A percentile compares a stretch with the other conserved stretches of the same genome.
Evolutionary conservation across 2,113 vertebrate genomes (phyloP).

Genomic region (Ctenomys sociabilis): DNA sequence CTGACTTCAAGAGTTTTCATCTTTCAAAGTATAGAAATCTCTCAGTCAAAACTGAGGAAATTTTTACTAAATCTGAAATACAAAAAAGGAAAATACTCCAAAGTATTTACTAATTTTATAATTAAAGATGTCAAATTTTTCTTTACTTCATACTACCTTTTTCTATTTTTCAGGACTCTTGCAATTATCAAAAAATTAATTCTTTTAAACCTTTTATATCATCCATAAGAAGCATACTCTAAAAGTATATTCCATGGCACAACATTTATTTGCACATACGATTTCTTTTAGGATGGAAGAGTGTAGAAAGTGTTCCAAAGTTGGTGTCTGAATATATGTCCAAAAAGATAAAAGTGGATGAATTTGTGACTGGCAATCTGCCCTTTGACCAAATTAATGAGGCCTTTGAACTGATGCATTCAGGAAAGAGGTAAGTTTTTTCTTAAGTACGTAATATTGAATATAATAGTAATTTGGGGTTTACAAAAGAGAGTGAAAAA

Average conservation of each 20-base stretch:
- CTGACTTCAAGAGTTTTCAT: conserved; percentile 6
- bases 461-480: not conserved
- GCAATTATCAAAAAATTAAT: conserved; percentile 9
- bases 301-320: conserved; percentile 87
- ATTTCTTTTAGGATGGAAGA: conserved; percentile 88
- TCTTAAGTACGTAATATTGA: not conserved
- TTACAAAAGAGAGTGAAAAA: not conserved
- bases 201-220: conserved; percentile 7
- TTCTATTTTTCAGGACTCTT: not conserved
- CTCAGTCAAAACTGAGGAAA: not conserved
- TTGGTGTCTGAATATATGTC: conserved; percentile 89
- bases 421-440: conserved; percentile 86
- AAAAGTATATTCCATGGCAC: not conserved
- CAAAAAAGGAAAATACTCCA: not conserved
- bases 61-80: conserved; percentile 5
- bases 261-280: not conserved
- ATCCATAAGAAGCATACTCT: not conserved
- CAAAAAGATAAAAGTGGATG: too few relatives aligned
- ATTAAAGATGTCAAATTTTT: not conserved
- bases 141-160: not conserved
- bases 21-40: not conserved
- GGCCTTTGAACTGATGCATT: conserved; percentile 89
- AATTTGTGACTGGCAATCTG: conserved; percentile 88
- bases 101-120: conserved; percentile 21
- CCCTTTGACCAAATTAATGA: conserved; percentile 88